Percentiles rank a stretch among this genome's conserved stretches.
Evolutionary conservation across 2,797 vertebrate genomes (phyloP).

Genomic region (Selene dorsalis): DNA sequence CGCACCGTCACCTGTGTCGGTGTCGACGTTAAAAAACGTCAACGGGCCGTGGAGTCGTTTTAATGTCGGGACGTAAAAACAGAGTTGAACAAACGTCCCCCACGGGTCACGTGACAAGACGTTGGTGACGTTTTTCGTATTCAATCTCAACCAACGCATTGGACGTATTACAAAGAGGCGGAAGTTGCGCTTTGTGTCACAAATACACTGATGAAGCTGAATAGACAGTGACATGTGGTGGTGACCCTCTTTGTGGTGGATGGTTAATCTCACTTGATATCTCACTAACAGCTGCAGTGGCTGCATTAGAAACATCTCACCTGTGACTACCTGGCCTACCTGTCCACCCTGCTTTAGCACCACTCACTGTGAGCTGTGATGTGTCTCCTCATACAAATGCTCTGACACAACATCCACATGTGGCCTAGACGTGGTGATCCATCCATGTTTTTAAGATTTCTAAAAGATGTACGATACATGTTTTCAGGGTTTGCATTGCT

Average conservation of each 20-base stretch:
- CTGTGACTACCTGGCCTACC: constrained; percentile 26
- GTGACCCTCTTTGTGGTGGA: no score
- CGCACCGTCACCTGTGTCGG: rapidly evolving
- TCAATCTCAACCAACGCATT: neutral
- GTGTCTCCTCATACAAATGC: neutral
- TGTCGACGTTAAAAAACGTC: no score
- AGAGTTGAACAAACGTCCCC: neutral
- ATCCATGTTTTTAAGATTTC: neutral
- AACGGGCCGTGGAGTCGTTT: rapidly evolving
- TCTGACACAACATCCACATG: neutral
- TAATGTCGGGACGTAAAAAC: neutral
- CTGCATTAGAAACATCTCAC: no score
- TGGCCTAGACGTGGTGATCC: no score
- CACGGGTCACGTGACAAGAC: constrained; percentile 19
- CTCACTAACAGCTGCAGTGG: constrained; percentile 57
- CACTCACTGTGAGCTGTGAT: neutral
- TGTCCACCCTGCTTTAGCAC: constrained; percentile 26
- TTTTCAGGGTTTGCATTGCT: neutral
- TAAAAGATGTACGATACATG: neutral
- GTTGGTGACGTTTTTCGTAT: constrained; percentile 40
- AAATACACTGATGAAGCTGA: neutral
- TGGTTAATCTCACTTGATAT: no score
- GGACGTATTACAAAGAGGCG: neutral
- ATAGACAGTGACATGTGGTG: no score
- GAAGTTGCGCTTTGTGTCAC: neutral